These are phyloP conservation scores for Pachyramphus minor DNA, from an alignment of 2,113 vertebrate species.

Conservation along the genomic window DNA sequence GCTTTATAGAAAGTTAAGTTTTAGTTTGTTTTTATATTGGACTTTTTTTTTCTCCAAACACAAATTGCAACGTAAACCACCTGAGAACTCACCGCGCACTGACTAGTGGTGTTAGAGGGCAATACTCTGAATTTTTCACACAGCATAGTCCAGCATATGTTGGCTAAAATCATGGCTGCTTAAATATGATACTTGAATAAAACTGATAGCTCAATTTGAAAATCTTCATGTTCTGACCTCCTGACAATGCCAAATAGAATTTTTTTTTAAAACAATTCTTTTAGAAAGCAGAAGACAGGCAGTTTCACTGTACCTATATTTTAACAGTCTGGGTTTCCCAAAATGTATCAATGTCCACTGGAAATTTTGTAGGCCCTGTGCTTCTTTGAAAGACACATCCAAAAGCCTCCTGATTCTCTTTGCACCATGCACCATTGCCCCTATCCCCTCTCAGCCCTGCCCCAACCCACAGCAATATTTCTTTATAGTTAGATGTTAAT, in stretches of 20 bases:
- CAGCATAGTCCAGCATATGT: background rate
- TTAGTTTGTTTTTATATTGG: background rate
- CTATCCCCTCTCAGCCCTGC: background rate
- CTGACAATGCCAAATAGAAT: background rate
- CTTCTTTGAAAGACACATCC: background rate
- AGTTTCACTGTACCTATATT: background rate
- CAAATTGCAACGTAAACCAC: background rate
- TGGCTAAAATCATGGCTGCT: background rate
- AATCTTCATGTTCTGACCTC: background rate
- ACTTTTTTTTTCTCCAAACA: background rate
- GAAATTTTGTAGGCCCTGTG: background rate
- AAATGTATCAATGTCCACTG: background rate
- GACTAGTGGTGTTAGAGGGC: background rate
- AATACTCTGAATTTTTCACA: background rate
- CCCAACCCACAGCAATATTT: background rate
- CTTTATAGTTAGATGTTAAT: conserved; percentile 13
- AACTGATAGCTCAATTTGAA: background rate
- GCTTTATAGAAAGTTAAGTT: background rate
- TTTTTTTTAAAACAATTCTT: background rate
- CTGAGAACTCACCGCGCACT: background rate
- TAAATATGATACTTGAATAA: background rate
- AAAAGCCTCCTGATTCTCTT: background rate
- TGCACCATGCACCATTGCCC: background rate
- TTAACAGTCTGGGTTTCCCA: background rate
- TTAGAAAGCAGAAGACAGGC: background rate